phyloP scores from a whole-genome alignment of 2,888 invertebrate genomes.

The Vanessa cardui region DNA sequence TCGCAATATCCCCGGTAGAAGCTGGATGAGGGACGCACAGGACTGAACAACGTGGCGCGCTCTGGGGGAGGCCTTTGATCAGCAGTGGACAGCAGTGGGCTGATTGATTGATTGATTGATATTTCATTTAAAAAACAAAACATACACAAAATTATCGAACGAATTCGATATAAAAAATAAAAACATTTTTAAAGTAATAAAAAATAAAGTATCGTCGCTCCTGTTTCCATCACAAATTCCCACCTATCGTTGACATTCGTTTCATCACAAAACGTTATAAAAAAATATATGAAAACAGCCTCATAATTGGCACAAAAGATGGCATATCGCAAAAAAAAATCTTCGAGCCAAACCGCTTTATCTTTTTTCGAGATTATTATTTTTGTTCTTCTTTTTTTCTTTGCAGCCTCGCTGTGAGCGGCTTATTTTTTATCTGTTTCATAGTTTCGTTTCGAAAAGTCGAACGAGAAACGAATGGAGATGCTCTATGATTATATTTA shows the following conservation, averaged over 20 bases:
- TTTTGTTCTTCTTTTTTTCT: slow-evolving; percentile 70
- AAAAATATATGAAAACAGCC: slow-evolving; percentile 59
- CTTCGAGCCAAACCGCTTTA: slow-evolving; percentile 63
- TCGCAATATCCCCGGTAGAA: too few species aligned
- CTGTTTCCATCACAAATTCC: slow-evolving; percentile 57
- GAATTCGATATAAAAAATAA: too few species aligned
- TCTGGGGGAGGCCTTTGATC: too few species aligned
- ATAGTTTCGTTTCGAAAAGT: slow-evolving; percentile 56
- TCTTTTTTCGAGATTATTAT: slow-evolving; percentile 73
- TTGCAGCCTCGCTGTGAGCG: slow-evolving; percentile 56
- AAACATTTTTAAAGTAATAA: slow-evolving; percentile 11
- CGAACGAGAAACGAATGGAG: slow-evolving; percentile 52
- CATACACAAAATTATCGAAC: slow-evolving; percentile 1
- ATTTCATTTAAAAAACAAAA: not conserved
- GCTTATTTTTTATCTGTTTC: slow-evolving; percentile 66
- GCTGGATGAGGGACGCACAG: too few species aligned
- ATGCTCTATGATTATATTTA: slow-evolving; percentile 17
- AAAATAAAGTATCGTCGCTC: slow-evolving; percentile 10
- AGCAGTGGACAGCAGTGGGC: too few species aligned
- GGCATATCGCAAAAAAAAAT: slow-evolving; percentile 67
- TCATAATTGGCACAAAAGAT: slow-evolving; percentile 81
- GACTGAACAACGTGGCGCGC: too few species aligned
- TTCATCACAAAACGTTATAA: slow-evolving; percentile 52
- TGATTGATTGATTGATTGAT: too few species aligned
- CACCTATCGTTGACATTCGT: slow-evolving; percentile 62